phyloP scores from a whole-genome alignment of 2,888 invertebrate genomes.

The Ornithoptera alexandrae region DNA sequence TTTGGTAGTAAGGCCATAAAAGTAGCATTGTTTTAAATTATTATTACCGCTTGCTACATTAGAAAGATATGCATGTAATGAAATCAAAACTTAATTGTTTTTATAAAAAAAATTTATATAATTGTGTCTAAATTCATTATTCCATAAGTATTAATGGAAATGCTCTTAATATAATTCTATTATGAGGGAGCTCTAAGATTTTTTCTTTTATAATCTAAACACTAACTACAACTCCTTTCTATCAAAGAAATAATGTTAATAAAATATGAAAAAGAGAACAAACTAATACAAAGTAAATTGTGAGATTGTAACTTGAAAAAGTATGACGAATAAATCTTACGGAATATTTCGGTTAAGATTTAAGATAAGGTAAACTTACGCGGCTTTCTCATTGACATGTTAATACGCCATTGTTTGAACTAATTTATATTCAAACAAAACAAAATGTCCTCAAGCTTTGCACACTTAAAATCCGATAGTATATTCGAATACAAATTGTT shows the following conservation, averaged over 20 bases:
- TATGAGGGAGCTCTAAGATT: too few relatives aligned
- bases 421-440: constrained; percentile 50
- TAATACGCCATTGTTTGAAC: constrained; percentile 44
- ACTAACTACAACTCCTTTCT: too few relatives aligned
- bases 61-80: too few relatives aligned
- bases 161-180: too few relatives aligned
- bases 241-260: too few relatives aligned
- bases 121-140: too few relatives aligned
- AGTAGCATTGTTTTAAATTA: not conserved
- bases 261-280: too few relatives aligned
- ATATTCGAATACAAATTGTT: constrained; percentile 51
- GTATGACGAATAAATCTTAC: not conserved
- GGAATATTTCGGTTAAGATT: constrained; percentile 17
- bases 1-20: not conserved
- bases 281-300: not conserved
- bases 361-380: constrained; percentile 20
- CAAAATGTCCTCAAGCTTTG: constrained; percentile 43
- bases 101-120: too few relatives aligned
- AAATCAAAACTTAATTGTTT: too few relatives aligned
- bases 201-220: too few relatives aligned
- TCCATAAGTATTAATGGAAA: too few relatives aligned
- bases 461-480: constrained; percentile 43
- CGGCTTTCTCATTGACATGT: constrained; percentile 44
- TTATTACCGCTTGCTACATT: not conserved
- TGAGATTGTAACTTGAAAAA: not conserved